Base-by-base conservation (phyloP, 2,113 vertebrate species). In the Tragelaphus buxtoni region DNA sequence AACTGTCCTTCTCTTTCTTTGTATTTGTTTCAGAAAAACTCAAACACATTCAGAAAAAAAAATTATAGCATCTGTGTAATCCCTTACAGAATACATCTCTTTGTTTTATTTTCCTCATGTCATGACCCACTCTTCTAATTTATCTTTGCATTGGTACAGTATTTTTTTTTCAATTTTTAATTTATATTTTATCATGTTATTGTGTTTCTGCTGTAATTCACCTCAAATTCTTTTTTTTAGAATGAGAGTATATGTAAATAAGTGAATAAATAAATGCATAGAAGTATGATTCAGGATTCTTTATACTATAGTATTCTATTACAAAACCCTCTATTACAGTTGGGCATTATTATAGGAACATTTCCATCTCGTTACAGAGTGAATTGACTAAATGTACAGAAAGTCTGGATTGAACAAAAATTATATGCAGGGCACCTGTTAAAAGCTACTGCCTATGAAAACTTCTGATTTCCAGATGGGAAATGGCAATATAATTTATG, bases 281-380 rank as follows among this genome's bases (percentile, higher is more conserved):
- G 53, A 81, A 26, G 56, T 56, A 61, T 32, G 22, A 81, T 88
- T 97, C 69, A 35, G 56, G 56, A 63, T 94, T 84, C 49, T 91
- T 77, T 92, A 61, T 63, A 45, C 4, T 61, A 58, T 18, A 56
- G 58, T 69, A 58, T 85, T 32, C 28, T 93, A 22, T 81, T 95
- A 88, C 47, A 55, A 90, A 88, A 28, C 9, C 47, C 79, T 65
- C 42, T 61, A 77, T 69, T 94, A 32, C 7, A 17, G 35, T 42
- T 72, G 53, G 16, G 18, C 32, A 80, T 95, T 51, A 82, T 96
- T 72, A 51, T 13, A 94, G 42, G 49, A 69, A 92, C 11, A 45
- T 83, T 97, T 84, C 80, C 69, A 90, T 39, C 82, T 85, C n/a
- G 76, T 92, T 81, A 94, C 51, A 93, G 39, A 94, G 91, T 87